Percentiles rank a stretch among this genome's conserved stretches.
phyloP scores from a whole-genome alignment of 1,140 invertebrate species.

The Zaprionus gabonicus region DNA sequence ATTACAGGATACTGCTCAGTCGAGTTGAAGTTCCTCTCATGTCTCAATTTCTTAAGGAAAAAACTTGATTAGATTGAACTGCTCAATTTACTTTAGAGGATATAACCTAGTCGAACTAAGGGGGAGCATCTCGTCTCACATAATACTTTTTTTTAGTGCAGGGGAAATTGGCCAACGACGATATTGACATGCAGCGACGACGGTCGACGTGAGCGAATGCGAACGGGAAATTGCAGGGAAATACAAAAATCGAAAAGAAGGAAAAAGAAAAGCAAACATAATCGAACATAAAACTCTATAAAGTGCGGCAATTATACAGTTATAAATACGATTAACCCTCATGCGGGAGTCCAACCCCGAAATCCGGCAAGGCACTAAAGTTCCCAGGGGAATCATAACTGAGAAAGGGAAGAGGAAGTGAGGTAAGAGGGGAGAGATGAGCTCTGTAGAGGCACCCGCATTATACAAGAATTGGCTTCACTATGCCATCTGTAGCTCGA shows the following conservation, averaged over 20 bases:
- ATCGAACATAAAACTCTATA: constrained; percentile 1
- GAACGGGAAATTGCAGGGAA: constrained; percentile 53
- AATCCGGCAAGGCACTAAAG: background rate
- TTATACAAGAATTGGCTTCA: constrained; percentile 6
- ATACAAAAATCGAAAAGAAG: constrained; percentile 38
- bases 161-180: constrained; percentile 58
- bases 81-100: background rate
- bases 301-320: constrained; percentile 21
- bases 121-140: background rate
- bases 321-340: constrained; percentile 21
- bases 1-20: no score
- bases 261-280: constrained; percentile 1
- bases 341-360: constrained; percentile 6
- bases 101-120: background rate
- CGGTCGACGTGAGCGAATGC: constrained; percentile 56
- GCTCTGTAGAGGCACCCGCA: constrained; percentile 51
- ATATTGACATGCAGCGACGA: constrained; percentile 46
- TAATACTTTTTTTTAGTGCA: background rate
- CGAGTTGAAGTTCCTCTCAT: no score
- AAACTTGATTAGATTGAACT: no score
- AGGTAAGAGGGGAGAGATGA: background rate
- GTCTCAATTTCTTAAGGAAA: no score
- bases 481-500: background rate
- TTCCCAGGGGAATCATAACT: background rate
- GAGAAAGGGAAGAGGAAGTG: background rate